These are phyloP conservation scores for Nephotettix cincticeps DNA, from an alignment of 1,140 invertebrate species.

Conservation along the genomic window DNA sequence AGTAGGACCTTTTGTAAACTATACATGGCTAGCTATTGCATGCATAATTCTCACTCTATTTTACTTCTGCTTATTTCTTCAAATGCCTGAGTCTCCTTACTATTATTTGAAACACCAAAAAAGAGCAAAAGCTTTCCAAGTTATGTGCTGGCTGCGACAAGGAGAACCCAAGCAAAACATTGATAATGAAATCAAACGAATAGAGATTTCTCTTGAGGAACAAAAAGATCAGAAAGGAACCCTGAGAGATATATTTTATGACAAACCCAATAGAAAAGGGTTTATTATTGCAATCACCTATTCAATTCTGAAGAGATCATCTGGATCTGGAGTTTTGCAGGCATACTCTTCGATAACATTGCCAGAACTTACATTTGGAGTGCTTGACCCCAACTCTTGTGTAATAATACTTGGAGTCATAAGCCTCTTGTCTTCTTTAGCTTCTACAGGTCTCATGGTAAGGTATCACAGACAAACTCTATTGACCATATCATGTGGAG, in stretches of 20 bases:
- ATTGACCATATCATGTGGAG: slow-evolving; percentile 50
- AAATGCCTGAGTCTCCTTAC: slow-evolving; percentile 82
- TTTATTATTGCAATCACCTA: slow-evolving; percentile 35
- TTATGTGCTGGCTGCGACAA: slow-evolving; percentile 63
- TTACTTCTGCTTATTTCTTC: slow-evolving; percentile 65
- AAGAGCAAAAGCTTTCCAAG: slow-evolving; percentile 58
- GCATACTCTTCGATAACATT: slow-evolving; percentile 39
- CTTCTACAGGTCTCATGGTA: slow-evolving; percentile 43
- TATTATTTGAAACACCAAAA: slow-evolving; percentile 61
- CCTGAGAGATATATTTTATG: slow-evolving; percentile 35
- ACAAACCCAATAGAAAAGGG: slow-evolving; percentile 32
- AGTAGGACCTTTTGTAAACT: slow-evolving; percentile 71
- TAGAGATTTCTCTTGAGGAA: slow-evolving; percentile 29
- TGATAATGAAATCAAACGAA: slow-evolving; percentile 32
- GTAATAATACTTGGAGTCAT: slow-evolving; percentile 33
- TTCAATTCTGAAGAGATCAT: slow-evolving; percentile 35
- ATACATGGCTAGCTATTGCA: slow-evolving; percentile 63
- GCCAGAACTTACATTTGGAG: slow-evolving; percentile 29
- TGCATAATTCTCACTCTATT: slow-evolving; percentile 59
- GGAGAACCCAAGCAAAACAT: slow-evolving; percentile 19
- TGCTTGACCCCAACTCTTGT: slow-evolving; percentile 27
- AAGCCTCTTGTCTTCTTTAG: slow-evolving; percentile 37
- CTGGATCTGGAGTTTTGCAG: slow-evolving; percentile 37
- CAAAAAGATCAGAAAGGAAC: slow-evolving; percentile 34
- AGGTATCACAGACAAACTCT: slow-evolving; percentile 49